Evolutionary conservation across 2,113 vertebrate genomes (phyloP).

Genomic region (Microtus pennsylvanicus): DNA sequence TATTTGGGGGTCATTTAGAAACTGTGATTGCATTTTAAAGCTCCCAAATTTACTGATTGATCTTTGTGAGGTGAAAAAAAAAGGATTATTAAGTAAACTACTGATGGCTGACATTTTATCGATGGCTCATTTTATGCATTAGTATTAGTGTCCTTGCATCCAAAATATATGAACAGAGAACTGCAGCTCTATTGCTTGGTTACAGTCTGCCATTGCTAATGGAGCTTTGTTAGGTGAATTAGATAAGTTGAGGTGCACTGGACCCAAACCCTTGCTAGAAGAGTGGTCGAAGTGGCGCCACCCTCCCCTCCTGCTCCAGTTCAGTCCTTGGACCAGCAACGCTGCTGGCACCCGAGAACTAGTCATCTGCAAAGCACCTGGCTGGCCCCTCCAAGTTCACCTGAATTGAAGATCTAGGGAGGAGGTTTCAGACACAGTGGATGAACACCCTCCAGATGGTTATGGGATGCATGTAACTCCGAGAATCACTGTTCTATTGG

Average conservation of each 20-base stretch:
- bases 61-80: constrained; percentile 18
- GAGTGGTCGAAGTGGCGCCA: not conserved
- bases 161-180: not conserved
- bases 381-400: not conserved
- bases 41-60: constrained; percentile 8
- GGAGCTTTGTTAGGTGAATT: not conserved
- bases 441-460: not conserved
- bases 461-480: not conserved
- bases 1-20: not conserved
- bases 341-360: not conserved
- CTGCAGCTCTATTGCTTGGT: not conserved
- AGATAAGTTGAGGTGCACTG: accelerated
- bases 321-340: not conserved
- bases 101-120: constrained; percentile 15
- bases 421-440: not conserved
- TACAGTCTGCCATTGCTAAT: not conserved
- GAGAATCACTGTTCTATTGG: not conserved
- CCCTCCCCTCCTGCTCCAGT: not conserved
- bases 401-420: not conserved
- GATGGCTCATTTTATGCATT: constrained; percentile 1
- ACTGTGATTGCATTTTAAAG: constrained; percentile 23
- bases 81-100: not conserved
- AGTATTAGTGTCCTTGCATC: constrained; percentile 17
- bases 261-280: not conserved
- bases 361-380: not conserved